phyloP scores from a whole-genome alignment of 2,888 invertebrate genomes.

The Neoitamus cyanurus region DNA sequence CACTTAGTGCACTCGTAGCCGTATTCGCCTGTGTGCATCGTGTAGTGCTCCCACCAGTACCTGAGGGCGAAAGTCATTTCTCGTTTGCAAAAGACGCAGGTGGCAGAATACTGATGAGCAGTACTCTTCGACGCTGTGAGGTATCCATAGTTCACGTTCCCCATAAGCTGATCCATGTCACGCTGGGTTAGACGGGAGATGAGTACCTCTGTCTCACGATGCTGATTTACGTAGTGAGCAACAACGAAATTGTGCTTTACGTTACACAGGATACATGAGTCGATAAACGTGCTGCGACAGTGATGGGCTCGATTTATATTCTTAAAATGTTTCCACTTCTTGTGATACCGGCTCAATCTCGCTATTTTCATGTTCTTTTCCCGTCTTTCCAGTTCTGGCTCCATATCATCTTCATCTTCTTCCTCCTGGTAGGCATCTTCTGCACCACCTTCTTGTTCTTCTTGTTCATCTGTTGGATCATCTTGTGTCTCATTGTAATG shows the following conservation, averaged over 20 bases:
- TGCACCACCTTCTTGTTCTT: background rate
- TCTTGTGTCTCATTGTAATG: background rate
- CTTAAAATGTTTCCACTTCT: background rate
- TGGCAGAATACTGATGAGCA: conserved; percentile 35
- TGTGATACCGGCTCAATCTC: background rate
- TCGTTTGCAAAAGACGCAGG: conserved; percentile 47
- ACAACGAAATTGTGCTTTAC: conserved; percentile 55
- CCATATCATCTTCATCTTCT: conserved; percentile 50
- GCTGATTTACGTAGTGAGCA: conserved; percentile 48
- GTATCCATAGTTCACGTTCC: conserved; percentile 42
- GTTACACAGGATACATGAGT: conserved; percentile 56
- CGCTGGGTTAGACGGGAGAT: conserved; percentile 41
- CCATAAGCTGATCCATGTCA: conserved; percentile 36
- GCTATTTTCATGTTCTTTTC: background rate
- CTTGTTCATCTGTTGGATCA: background rate
- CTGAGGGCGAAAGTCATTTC: conserved; percentile 32
- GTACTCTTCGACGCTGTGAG: conserved; percentile 24
- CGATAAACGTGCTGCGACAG: conserved; percentile 50
- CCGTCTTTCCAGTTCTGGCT: background rate
- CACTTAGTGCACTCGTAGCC: conserved; percentile 40
- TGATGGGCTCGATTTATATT: conserved; percentile 42
- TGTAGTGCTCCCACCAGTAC: conserved; percentile 48
- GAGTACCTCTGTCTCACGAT: conserved; percentile 44
- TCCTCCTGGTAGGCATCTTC: background rate
- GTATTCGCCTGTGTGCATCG: conserved; percentile 46